Evolutionary conservation across 2,113 vertebrate species (phyloP), one percentile per base, ranked within the genome.

Genomic region (Zapornia atra): DNA sequence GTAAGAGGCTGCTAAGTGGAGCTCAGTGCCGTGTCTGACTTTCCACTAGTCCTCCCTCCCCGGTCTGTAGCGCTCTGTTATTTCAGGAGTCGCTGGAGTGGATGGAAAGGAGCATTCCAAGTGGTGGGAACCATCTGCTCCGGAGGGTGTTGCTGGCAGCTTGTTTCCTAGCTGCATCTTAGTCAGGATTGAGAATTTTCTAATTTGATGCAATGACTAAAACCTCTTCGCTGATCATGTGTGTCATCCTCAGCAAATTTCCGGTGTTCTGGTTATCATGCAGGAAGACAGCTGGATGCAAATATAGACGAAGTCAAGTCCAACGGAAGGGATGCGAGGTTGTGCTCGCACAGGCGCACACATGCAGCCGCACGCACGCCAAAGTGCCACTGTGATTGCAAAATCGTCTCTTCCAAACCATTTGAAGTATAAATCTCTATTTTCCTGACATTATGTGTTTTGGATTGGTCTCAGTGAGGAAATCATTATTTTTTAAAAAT

Each of bases 111-210:
- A 97, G 86, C 88, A 96, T 97, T 97, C 92, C 94, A 96, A 97
- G 92, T 93, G 92, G 92, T 95, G 94, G 90, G 84, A 97, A 97
- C 97, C 96, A 97, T 98, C 97, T 98, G 94, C 92, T 98, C 97
- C 82, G 84, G 95, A 95, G 72, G 68, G 96, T 95, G 86, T 97
- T 97, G 83, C 64, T 97, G 94, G 96, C 93, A 97, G 91, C 77
- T 96, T 34, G 8, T 95, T 97, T 97, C 94, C 95, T 96, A 96
- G 91, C 94, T 96, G 97, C 78, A 75, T 86, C 93, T 97, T 92
- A 96, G 90, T 96, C 82, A 96, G 95, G 93, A 96, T 38, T 89
- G 82, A 95, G 92, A 82, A 63, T 94, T 94, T 90, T 92, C 91
- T 98, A 88, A 96, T 94, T 97, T 95, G 71, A 78, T 92, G 86